phyloP scores from a whole-genome alignment of 2,888 invertebrate species.

The Tricholauxania praeusta region DNA sequence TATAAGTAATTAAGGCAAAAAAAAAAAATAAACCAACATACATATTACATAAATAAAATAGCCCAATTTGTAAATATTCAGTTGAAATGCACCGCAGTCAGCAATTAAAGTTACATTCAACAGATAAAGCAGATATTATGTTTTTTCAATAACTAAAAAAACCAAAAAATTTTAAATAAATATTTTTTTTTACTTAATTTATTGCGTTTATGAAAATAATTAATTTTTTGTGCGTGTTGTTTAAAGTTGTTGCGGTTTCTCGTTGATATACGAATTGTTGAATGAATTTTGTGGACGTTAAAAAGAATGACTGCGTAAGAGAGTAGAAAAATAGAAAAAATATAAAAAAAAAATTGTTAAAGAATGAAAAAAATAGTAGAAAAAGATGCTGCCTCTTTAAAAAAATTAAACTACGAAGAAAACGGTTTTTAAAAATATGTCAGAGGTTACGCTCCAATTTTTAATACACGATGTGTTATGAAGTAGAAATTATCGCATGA shows the following conservation, averaged over 20 bases:
- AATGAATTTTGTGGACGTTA: neutral
- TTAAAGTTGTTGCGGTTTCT: constrained; percentile 1
- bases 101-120: constrained; percentile 15
- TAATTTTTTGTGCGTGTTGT: constrained; percentile 21
- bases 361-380: neutral
- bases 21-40: neutral
- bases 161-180: too few species aligned
- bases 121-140: neutral
- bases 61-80: constrained; percentile 35
- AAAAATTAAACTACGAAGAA: too few species aligned
- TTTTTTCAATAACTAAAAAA: neutral
- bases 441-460: too few species aligned
- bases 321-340: neutral
- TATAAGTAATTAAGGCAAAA: constrained; percentile 5
- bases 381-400: neutral
- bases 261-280: neutral
- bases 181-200: too few species aligned
- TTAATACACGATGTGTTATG: too few species aligned
- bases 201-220: too few species aligned
- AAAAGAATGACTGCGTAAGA: constrained; percentile 10
- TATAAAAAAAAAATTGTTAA: neutral
- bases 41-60: constrained; percentile 23
- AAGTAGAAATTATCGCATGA: too few species aligned
- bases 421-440: too few species aligned
- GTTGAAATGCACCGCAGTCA: constrained; percentile 10